Evolutionary conservation across 1,140 invertebrate genomes (phyloP).

Genomic region (Lasioglossum baleicum): DNA sequence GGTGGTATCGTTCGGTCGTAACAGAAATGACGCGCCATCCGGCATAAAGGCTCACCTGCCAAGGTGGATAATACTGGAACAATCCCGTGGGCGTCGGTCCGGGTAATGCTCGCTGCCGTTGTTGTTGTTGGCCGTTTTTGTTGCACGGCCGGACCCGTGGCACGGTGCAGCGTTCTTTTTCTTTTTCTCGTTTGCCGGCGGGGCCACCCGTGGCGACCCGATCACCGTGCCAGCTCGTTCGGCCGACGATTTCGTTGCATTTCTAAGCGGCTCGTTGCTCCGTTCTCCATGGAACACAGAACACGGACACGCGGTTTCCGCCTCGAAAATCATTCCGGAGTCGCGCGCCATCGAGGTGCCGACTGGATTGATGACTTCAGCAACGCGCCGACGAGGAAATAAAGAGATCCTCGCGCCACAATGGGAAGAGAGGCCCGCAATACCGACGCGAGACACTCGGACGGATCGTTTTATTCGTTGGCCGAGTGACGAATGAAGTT

Average conservation of each 20-base stretch:
- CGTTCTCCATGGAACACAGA: background rate
- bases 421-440: background rate
- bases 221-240: conserved; percentile 59
- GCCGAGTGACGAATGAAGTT: background rate
- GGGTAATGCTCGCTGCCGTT: conserved; percentile 55
- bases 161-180: background rate
- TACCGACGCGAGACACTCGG: background rate
- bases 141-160: background rate
- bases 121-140: conserved; percentile 42
- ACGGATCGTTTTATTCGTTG: background rate
- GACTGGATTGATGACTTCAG: conserved; percentile 20
- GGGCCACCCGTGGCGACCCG: conserved; percentile 65
- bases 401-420: background rate
- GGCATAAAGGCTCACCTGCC: conserved; percentile 67
- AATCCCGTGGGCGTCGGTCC: conserved; percentile 66
- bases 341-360: background rate
- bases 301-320: conserved; percentile 21
- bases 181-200: conserved; percentile 48
- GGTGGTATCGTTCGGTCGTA: conserved; percentile 51
- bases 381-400: conserved; percentile 5
- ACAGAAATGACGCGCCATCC: conserved; percentile 60
- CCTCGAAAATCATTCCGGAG: conserved; percentile 13
- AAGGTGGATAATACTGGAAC: conserved; percentile 66
- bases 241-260: conserved; percentile 66
- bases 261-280: conserved; percentile 49